These are phyloP conservation scores for Drosophila quadrilineata DNA, from an alignment of 1,140 invertebrate species.

Conservation along the genomic window DNA sequence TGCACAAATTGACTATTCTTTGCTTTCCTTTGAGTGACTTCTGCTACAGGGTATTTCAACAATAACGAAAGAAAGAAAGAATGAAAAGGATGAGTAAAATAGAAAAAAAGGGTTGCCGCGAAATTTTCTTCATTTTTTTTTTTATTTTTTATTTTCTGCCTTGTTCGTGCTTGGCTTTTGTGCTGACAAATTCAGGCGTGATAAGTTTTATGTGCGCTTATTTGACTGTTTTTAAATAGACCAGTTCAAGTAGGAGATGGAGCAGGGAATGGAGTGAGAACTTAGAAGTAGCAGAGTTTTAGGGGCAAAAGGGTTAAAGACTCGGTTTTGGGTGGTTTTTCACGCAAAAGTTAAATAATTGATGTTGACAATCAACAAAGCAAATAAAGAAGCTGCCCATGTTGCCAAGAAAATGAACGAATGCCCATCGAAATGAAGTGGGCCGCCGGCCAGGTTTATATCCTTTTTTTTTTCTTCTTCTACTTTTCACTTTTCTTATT, in stretches of 20 bases:
- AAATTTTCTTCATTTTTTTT: constrained; percentile 21
- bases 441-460: background rate
- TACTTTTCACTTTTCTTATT: constrained; percentile 9
- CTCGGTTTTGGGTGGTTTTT: constrained; percentile 50
- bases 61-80: constrained; percentile 30
- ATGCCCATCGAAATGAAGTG: constrained; percentile 44
- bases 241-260: too few species aligned
- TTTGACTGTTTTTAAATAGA: constrained; percentile 80
- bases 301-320: background rate
- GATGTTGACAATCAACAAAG: constrained; percentile 79
- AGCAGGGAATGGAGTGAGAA: too few species aligned
- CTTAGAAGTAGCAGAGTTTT: too few species aligned
- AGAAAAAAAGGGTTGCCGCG: constrained; percentile 51
- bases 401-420: constrained; percentile 50
- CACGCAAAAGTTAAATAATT: constrained; percentile 79
- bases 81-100: constrained; percentile 44
- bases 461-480: constrained; percentile 11
- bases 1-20: too few species aligned
- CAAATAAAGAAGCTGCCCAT: constrained; percentile 74
- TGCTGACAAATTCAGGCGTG: constrained; percentile 80
- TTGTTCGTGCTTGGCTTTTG: constrained; percentile 59
- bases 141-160: constrained; percentile 2
- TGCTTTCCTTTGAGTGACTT: too few species aligned
- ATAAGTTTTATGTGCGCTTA: constrained; percentile 79
- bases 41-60: constrained; percentile 24